Evolutionary conservation across 1,140 invertebrate species (phyloP).

Genomic region (Cyclargus thomasi): DNA sequence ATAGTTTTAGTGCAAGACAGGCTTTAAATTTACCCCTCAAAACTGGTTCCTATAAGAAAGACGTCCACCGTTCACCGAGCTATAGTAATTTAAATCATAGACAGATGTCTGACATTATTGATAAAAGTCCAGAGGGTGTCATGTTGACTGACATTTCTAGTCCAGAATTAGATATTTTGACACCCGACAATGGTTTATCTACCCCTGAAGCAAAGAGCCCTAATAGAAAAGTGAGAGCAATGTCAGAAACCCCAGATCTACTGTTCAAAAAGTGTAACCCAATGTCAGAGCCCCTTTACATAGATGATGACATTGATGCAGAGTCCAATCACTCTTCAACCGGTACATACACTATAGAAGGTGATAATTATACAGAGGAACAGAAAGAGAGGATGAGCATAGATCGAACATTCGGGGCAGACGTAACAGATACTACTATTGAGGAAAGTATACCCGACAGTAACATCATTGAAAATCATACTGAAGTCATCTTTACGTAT

Average conservation of each 20-base stretch:
- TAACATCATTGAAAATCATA: constrained; percentile 41
- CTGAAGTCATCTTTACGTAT: constrained; percentile 61
- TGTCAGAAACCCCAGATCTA: constrained; percentile 58
- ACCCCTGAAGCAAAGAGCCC: constrained; percentile 64
- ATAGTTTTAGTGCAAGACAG: constrained; percentile 60
- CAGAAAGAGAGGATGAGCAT: constrained; percentile 91
- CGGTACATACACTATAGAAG: constrained; percentile 92
- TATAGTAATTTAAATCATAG: constrained; percentile 55
- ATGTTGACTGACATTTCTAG: constrained; percentile 76
- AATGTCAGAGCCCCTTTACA: constrained; percentile 53
- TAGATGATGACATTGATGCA: constrained; percentile 61
- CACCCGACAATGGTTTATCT: constrained; percentile 70
- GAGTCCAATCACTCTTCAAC: constrained; percentile 77
- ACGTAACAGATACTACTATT: constrained; percentile 46
- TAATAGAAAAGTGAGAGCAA: constrained; percentile 46
- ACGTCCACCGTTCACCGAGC: constrained; percentile 57
- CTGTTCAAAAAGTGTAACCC: constrained; percentile 59
- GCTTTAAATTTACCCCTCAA: constrained; percentile 72
- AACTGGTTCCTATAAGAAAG: constrained; percentile 67
- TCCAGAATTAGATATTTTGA: constrained; percentile 77
- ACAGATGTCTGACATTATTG: constrained; percentile 60
- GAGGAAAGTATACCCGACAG: constrained; percentile 47
- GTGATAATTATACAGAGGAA: constrained; percentile 88
- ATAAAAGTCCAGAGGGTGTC: constrained; percentile 71
- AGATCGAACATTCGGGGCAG: constrained; percentile 80